Evolutionary conservation across 2,797 vertebrate species (phyloP).

Genomic region (Steatocranus sp.): DNA sequence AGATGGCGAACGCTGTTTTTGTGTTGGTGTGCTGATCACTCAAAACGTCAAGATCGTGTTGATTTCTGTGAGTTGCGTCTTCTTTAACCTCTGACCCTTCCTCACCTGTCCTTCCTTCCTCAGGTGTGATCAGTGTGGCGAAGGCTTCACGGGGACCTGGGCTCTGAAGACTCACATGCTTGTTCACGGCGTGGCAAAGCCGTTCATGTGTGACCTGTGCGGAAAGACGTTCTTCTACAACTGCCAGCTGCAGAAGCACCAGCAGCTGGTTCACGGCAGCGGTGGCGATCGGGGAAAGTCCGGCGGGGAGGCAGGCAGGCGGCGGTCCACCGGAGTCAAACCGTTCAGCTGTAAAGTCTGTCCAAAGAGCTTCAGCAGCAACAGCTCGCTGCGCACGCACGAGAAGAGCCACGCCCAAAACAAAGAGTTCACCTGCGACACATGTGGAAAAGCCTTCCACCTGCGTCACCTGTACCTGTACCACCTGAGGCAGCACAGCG

Average conservation of each 20-base stretch:
- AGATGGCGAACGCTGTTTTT: background rate
- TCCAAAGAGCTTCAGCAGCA: constrained; percentile 60
- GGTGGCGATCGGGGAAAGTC: background rate
- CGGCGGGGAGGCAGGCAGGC: accelerated
- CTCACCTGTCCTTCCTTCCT: background rate
- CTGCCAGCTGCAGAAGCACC: constrained; percentile 73
- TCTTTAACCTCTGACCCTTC: background rate
- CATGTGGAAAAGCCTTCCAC: constrained; percentile 69
- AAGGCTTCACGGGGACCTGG: constrained; percentile 69
- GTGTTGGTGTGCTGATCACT: background rate
- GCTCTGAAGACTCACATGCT: constrained; percentile 71
- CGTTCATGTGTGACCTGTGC: constrained; percentile 65
- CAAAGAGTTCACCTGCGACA: constrained; percentile 66
- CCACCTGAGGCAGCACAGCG: constrained; percentile 67
- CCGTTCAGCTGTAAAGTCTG: constrained; percentile 55
- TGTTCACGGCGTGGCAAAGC: constrained; percentile 67
- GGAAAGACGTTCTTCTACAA: constrained; percentile 68
- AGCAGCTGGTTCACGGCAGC: constrained; percentile 60
- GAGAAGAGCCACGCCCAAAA: constrained; percentile 63
- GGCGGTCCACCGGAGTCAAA: background rate
- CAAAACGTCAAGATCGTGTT: background rate
- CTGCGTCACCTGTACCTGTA: constrained; percentile 60
- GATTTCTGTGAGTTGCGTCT: background rate
- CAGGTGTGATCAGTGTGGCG: constrained; percentile 72
- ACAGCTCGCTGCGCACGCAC: constrained; percentile 53